A percentile compares a stretch with the other conserved stretches of the same genome.
Evolutionary conservation across 2,888 invertebrate genomes (phyloP).

Genomic region (Eilema sororculum): DNA sequence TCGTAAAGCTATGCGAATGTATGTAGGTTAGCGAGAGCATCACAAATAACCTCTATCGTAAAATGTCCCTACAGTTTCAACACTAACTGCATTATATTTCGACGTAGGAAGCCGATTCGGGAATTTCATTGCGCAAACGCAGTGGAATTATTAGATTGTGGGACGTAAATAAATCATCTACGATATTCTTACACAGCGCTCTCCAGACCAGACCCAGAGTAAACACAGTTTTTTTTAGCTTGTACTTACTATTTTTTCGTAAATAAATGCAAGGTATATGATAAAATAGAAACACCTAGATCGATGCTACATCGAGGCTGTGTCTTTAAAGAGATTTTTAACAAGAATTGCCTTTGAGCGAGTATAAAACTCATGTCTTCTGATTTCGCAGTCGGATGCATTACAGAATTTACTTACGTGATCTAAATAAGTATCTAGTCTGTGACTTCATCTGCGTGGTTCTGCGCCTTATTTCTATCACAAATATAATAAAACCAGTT

Average conservation of each 20-base stretch:
- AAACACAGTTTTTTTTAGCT: too few species aligned
- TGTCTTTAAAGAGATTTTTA: too few species aligned
- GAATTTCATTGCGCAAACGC: constrained; percentile 37
- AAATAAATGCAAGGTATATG: too few species aligned
- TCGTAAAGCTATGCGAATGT: constrained; percentile 74
- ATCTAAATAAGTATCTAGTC: not conserved
- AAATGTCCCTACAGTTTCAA: constrained; percentile 69
- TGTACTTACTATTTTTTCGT: too few species aligned
- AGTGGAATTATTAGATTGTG: constrained; percentile 20
- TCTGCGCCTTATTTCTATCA: not conserved
- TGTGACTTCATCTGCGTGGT: not conserved
- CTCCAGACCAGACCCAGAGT: too few species aligned
- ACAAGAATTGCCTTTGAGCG: too few species aligned
- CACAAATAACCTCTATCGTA: constrained; percentile 72
- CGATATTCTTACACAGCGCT: too few species aligned
- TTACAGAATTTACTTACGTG: too few species aligned
- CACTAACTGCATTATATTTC: constrained; percentile 57
- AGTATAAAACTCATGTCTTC: too few species aligned
- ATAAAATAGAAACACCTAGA: too few species aligned
- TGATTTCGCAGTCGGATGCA: too few species aligned
- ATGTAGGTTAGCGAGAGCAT: constrained; percentile 73
- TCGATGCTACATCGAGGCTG: too few species aligned
- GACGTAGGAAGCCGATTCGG: constrained; percentile 40
- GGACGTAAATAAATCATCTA: not conserved
- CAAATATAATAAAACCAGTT: not conserved